Evolutionary conservation across 2,797 vertebrate species (phyloP).

Genomic region (Tachyglossus aculeatus): DNA sequence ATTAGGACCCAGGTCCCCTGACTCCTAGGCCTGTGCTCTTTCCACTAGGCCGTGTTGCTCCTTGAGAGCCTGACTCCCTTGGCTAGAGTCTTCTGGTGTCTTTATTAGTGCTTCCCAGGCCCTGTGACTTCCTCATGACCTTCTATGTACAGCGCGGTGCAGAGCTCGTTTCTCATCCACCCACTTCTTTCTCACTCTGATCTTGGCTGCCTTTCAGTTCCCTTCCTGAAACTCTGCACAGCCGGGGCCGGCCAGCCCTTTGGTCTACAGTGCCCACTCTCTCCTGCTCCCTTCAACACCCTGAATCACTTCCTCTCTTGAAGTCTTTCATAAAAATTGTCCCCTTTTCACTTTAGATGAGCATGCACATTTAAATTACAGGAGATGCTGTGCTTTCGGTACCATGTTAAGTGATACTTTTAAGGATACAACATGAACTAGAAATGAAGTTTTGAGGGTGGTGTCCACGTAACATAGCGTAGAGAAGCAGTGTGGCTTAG

Average conservation of each 20-base stretch:
- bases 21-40: no score
- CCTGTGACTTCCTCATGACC: background rate
- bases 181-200: no score
- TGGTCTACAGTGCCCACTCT: background rate
- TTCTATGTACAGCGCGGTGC: background rate
- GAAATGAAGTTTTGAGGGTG: background rate
- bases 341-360: background rate
- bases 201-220: background rate
- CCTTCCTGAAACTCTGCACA: background rate
- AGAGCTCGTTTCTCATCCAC: no score
- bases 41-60: no score
- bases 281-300: background rate
- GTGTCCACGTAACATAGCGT: background rate
- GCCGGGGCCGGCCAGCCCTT: background rate
- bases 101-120: no score
- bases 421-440: background rate
- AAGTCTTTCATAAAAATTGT: background rate
- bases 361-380: background rate
- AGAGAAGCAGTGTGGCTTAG: no score
- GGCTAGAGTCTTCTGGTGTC: no score
- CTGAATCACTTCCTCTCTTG: background rate
- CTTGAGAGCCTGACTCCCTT: no score
- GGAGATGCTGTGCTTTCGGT: background rate
- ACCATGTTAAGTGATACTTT: slow-evolving; percentile 3
- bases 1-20: no score